These are phyloP conservation scores for Beroe forskalii DNA, from an alignment of 37 sponge, comb jelly and placozoan species.

Conservation along the genomic window DNA sequence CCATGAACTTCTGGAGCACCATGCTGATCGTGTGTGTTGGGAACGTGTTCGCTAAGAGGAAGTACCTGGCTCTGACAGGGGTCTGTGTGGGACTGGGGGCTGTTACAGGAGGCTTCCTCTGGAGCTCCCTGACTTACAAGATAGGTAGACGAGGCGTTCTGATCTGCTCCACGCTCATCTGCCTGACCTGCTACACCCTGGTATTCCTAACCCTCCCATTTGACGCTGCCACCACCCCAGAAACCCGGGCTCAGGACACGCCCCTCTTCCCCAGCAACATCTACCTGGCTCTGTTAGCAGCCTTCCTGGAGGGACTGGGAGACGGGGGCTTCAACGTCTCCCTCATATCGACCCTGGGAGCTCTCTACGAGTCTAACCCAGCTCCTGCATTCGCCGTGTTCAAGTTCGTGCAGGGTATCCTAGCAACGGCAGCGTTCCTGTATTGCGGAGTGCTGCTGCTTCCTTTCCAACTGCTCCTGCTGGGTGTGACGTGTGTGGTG, in stretches of 20 bases:
- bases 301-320: not conserved
- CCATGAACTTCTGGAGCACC: constrained; percentile 35
- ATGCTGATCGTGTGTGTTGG: not conserved
- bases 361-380: not conserved
- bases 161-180: not conserved
- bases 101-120: not conserved
- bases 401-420: constrained; percentile 32
- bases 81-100: not conserved
- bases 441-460: constrained; percentile 19
- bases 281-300: constrained; percentile 19
- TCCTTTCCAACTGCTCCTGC: constrained; percentile 3
- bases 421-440: constrained; percentile 16
- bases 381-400: constrained; percentile 40
- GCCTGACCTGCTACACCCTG: not conserved
- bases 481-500: not conserved
- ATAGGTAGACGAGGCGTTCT: constrained; percentile 14
- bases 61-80: constrained; percentile 26
- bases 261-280: constrained; percentile 14
- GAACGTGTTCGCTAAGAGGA: constrained; percentile 40
- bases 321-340: constrained; percentile 31
- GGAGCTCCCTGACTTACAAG: constrained; percentile 27
- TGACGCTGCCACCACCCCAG: constrained; percentile 20
- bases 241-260: not conserved
- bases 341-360: not conserved
- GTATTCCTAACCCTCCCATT: not conserved